Base-by-base conservation (phyloP, 2,888 invertebrate species). In the Aricia artaxerxes region DNA sequence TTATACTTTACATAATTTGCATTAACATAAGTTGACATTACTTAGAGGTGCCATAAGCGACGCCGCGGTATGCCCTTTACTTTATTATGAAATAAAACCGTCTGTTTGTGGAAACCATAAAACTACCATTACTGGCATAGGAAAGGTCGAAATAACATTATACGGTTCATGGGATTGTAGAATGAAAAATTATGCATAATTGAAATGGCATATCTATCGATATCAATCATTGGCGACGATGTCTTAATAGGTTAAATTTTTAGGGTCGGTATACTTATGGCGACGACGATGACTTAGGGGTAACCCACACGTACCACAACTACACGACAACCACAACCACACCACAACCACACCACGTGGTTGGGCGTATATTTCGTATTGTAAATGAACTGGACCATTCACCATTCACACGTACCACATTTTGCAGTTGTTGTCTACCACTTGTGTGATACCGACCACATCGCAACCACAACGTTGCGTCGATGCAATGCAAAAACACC, bases 11-110 rank as follows among this genome's bases (percentile, higher is more conserved):
- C 31, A 35, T 64, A 31, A 64, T 64, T 64, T 64, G 64, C 24
- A 64, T 31, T 64, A 31, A 35, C 64, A 64, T 64, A 64, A 9
- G 64, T 64, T 64, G 64, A 13, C 64, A 64, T 64, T 64, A 64
- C 64, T 31, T 31, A 35, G 64, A 31, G 64, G 31, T 11, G 11
- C 31, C 31, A 35, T 64, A 64, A 31, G 64, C 1, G 31, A 64
- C 64, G 4, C 11, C 31, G 31, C 64, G 64, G 64, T 11, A 7
- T 31, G 64, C 31, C 61, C n/a, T 64, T 64, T 11, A 31, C 31
- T 11, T 64, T 64, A 4, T 35, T 64, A 9, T 64, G 2, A 64
- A 31, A 35, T 64, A 64, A 64, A 64, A 64, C 64, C 64, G 64
- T 13, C n/a, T 31, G 64, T 64, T 31, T 35, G 31, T 64, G 64